These are phyloP conservation scores for Metallyticus violacea DNA, from an alignment of 2,888 invertebrate genomes.

Conservation along the genomic window DNA sequence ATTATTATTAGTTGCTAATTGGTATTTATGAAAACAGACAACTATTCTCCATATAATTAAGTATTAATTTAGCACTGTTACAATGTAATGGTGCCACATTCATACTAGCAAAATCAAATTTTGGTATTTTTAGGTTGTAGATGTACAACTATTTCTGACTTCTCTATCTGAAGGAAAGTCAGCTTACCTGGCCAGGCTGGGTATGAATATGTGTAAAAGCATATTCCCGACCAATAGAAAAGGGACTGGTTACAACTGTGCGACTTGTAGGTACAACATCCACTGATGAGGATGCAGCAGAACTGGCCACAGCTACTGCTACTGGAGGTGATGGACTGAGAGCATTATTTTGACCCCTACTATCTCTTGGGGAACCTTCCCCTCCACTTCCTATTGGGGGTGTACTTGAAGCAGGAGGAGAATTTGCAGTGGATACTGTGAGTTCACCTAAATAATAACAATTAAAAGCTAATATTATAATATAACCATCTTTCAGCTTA, in stretches of 20 bases:
- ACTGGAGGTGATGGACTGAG: constrained; percentile 45
- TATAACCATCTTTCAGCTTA: too few relatives aligned
- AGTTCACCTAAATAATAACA: constrained; percentile 48
- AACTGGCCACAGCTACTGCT: constrained; percentile 10
- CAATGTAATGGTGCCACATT: too few relatives aligned
- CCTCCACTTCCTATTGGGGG: constrained; percentile 39
- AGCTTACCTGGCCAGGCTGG: constrained; percentile 77
- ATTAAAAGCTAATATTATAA: too few relatives aligned
- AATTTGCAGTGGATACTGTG: constrained; percentile 57
- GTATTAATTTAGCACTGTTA: too few relatives aligned
- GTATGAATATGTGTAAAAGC: constrained; percentile 92
- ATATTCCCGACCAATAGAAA: constrained; percentile 61
- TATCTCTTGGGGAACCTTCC: constrained; percentile 44
- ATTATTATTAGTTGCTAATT: too few relatives aligned
- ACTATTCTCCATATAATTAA: too few relatives aligned
- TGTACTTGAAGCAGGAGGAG: constrained; percentile 49
- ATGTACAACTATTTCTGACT: too few relatives aligned
- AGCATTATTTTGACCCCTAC: constrained; percentile 29
- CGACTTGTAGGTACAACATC: constrained; percentile 34
- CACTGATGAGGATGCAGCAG: constrained; percentile 17
- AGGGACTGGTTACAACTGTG: constrained; percentile 43
- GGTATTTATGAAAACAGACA: too few relatives aligned
- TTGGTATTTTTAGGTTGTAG: too few relatives aligned
- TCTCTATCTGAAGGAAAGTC: too few relatives aligned
- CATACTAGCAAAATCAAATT: too few relatives aligned